Conservation (phyloP, 2,797 vertebrate genomes). For the Bradypus variegatus region DNA sequence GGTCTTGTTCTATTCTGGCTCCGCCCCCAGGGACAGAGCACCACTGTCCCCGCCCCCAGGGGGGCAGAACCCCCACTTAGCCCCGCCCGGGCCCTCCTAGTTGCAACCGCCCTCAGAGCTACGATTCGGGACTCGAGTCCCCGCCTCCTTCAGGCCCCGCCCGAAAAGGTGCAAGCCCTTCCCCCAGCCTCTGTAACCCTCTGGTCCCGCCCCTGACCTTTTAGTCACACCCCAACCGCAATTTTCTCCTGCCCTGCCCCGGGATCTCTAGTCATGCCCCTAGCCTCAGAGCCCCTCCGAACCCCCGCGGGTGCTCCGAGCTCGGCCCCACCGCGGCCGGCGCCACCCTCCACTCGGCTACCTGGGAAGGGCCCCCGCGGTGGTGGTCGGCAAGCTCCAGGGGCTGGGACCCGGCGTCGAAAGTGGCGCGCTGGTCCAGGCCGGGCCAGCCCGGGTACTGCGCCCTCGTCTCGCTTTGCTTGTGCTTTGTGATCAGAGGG, state of each 20-base stretch:
- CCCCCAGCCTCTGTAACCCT: no score
- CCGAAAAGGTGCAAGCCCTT: neutral
- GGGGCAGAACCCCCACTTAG: neutral
- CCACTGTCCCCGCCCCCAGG: neutral
- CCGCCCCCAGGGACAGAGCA: neutral
- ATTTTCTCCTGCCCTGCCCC: neutral
- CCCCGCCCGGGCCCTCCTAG: neutral
- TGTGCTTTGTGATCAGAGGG: slow-evolving; percentile 40
- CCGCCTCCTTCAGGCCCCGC: neutral
- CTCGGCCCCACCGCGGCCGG: neutral
- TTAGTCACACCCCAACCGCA: neutral
- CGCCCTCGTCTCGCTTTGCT: slow-evolving; percentile 60
- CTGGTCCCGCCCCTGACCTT: neutral
- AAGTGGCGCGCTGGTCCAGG: neutral
- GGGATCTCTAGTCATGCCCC: neutral
- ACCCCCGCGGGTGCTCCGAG: no score
- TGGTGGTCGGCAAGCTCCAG: slow-evolving; percentile 41
- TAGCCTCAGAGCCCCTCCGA: no score
- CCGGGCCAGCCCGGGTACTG: slow-evolving; percentile 45
- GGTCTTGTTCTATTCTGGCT: neutral
- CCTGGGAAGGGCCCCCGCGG: slow-evolving; percentile 60
- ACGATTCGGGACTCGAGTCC: neutral
- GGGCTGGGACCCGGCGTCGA: slow-evolving; percentile 22
- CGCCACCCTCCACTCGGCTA: neutral
- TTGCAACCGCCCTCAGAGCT: neutral